Evolutionary conservation across 2,113 vertebrate genomes (phyloP), one percentile per base, ranked within the genome.

Genomic region (Stigmatopora nigra): DNA sequence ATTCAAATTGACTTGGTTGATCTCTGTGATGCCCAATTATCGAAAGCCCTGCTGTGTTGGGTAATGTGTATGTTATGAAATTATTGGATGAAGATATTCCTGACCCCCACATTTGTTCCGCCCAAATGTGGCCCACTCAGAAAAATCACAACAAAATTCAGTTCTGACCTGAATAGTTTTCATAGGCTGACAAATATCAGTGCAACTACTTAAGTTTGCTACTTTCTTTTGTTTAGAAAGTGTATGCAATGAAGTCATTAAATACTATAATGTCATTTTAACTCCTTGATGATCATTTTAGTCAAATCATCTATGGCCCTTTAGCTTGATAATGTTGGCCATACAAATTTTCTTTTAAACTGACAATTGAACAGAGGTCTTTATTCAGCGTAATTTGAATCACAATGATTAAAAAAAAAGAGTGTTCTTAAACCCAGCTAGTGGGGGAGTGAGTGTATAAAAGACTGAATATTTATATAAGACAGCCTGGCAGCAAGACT

Each of bases 391-490:
- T 41, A 41, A 41, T 41, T 41, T 41, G 7, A 41, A 41, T 41
- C 38, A 4, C 7, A 41, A 41, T 41, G 38, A 41, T 10, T 7
- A 41, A 41, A 41, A 41, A 41, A 10, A n/a, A n/a, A n/a, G n/a
- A n/a, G n/a, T n/a, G 38, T 41, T 41, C 38, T 31, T 31, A 31
- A 31, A 31, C 25, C 25, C 25, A 57, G 52, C 52, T 63, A 70
- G 67, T 76, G 68, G 46, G 67, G 68, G 48, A n/a, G 6, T 25
- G 38, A 58, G 73, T 80, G 82, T 79, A 53, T 22, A 80, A 14
- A 84, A 79, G 61, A 15, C 75, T 79, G 47, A 68, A 67, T 62
- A 36, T 61, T 61, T 22, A 22, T 14, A 19, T 41, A 70, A 55
- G 65, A 48, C 67, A 46, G 36, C 46, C 35, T 69, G 73, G 71